Evolutionary conservation across 2,113 vertebrate genomes (phyloP), one percentile per base, ranked within the genome.

Genomic region (Telmatochromis bifrenatus): DNA sequence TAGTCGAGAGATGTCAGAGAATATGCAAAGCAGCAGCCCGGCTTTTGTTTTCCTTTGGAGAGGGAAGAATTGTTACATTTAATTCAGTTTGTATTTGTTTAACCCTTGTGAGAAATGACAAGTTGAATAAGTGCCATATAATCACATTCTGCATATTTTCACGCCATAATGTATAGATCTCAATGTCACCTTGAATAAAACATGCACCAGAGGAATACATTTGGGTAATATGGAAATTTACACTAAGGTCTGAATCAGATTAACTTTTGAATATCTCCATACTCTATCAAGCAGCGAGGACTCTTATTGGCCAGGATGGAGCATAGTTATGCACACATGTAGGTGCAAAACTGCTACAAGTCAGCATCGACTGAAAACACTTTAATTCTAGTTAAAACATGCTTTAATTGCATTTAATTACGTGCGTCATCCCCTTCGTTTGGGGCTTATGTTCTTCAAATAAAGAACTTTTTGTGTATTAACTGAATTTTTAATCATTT

Each of bases 1-100:
- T 84, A 91, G 91, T 96, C 95, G 92, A 87, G 94, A 95, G 94
- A 94, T 95, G 97, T 97, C 97, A 96, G 96, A 95, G 95, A 97
- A 97, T 97, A 97, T 97, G 97, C 96, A 98, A 97, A 98, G 86
- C 87, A 85, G 89, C 47, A 14, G 47, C 85, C 80, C 80, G n/a
- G 88, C 88, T 94, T 96, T 94, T 95, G 94, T 95, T 95, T 95
- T 90, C 85, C 92, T 91, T 88, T 86, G 45, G 51, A 89, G 91
- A 84, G 53, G 83, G 77, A 89, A 89, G 88, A 94, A 91, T 90
- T 85, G 91, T 92, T 91, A 85, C 91, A 88, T 94, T 94, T 94
- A 91, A 96, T 95, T 96, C 92, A 93, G 87, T 91, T 87, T 88
- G 87, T 95, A 91, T 96, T 96, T 95, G 92, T 96, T 96, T 96